Evolutionary conservation across 1,140 invertebrate genomes (phyloP).

Genomic region (Heliconius nattereri): DNA sequence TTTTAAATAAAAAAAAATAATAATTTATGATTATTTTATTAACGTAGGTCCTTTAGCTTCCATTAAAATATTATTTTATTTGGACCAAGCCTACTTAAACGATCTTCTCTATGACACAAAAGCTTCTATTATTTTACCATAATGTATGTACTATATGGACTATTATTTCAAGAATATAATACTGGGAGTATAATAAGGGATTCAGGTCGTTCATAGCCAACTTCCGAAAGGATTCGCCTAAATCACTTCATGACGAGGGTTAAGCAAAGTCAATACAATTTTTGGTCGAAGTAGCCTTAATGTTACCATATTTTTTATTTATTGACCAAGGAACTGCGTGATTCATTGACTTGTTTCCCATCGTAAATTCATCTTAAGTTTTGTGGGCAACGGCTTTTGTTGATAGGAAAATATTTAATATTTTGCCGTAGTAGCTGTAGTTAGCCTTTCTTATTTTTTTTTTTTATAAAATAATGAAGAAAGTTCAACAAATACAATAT

Average conservation of each 20-base stretch:
- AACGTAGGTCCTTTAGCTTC: no score
- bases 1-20: no score
- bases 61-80: not conserved
- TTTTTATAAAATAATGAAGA: no score
- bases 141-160: not conserved
- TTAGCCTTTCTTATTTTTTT: no score
- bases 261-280: slow-evolving; percentile 28
- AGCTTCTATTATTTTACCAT: slow-evolving; percentile 1
- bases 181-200: not conserved
- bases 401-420: slow-evolving; percentile 6
- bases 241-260: slow-evolving; percentile 31
- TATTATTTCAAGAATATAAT: slow-evolving; percentile 7
- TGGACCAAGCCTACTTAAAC: not conserved
- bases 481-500: no score
- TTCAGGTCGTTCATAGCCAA: slow-evolving; percentile 5
- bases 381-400: not conserved
- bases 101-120: not conserved
- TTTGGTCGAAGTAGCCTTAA: slow-evolving; percentile 16
- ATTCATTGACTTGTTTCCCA: slow-evolving; percentile 18
- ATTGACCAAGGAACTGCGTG: slow-evolving; percentile 9
- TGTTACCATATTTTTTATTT: slow-evolving; percentile 24
- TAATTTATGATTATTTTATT: no score
- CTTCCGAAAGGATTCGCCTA: slow-evolving; percentile 25
- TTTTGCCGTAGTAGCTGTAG: not conserved
- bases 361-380: slow-evolving; percentile 10